These are phyloP conservation scores for Oenanthe oenanthe DNA, from an alignment of 2,113 vertebrate species.

Conservation along the genomic window DNA sequence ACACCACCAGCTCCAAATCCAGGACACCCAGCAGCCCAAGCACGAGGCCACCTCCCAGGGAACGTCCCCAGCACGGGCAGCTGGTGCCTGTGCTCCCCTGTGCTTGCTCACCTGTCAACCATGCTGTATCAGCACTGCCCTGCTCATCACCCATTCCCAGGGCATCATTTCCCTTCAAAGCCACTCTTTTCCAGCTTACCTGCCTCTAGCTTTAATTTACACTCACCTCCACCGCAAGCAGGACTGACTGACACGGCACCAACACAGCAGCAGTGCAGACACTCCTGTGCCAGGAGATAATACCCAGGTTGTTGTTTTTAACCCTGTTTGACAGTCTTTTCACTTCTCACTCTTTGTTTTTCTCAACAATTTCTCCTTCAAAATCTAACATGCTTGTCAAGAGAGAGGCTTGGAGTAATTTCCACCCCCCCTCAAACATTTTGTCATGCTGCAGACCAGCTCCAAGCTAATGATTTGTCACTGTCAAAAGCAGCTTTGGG, in stretches of 20 bases:
- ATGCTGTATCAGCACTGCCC: neutral
- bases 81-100: neutral
- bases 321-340: neutral
- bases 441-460: neutral
- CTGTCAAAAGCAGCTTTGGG: constrained; percentile 27
- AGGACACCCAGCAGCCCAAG: neutral
- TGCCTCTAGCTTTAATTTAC: neutral
- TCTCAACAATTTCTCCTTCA: neutral
- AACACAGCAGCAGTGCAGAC: neutral
- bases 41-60: neutral
- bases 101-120: neutral
- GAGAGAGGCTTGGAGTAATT: neutral
- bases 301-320: neutral
- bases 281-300: neutral
- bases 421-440: neutral
- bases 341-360: neutral
- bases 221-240: neutral
- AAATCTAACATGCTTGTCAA: neutral
- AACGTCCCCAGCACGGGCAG: neutral
- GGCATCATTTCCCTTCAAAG: neutral
- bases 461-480: constrained; percentile 7
- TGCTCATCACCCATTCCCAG: neutral
- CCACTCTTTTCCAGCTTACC: neutral
- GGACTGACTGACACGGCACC: neutral
- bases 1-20: neutral